Percentiles rank a stretch among this genome's conserved stretches.
phyloP scores from a whole-genome alignment of 2,888 invertebrate genomes.

The Calephelis perditalis region DNA sequence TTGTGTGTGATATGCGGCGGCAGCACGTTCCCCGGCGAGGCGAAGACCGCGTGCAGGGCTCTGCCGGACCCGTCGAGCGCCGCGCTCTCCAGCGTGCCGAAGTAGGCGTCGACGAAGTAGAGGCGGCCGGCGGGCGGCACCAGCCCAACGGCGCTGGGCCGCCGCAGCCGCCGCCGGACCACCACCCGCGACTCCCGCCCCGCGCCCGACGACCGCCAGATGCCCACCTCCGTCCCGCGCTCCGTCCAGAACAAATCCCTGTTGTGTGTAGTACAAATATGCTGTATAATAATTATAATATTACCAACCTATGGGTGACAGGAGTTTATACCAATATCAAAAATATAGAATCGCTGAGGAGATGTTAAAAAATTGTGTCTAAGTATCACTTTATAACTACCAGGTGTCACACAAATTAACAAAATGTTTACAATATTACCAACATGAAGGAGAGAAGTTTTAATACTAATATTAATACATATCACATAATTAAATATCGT shows the following conservation, averaged over 20 bases:
- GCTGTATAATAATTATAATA: too few relatives aligned
- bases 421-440: too few relatives aligned
- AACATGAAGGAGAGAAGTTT: too few relatives aligned
- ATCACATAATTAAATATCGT: too few relatives aligned
- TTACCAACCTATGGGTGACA: too few relatives aligned
- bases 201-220: constrained; percentile 80
- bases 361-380: too few relatives aligned
- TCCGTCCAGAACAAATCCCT: constrained; percentile 87
- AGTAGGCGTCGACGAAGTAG: constrained; percentile 92
- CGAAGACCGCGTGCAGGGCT: constrained; percentile 44
- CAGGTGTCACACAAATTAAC: too few relatives aligned
- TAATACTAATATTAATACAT: too few relatives aligned
- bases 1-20: constrained; percentile 21
- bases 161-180: constrained; percentile 80
- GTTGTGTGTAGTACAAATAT: constrained; percentile 13
- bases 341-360: too few relatives aligned
- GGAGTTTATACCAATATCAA: too few relatives aligned
- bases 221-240: constrained; percentile 80
- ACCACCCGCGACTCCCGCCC: constrained; percentile 76
- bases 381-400: too few relatives aligned
- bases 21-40: constrained; percentile 30
- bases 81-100: constrained; percentile 83
- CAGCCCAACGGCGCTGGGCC: constrained; percentile 87
- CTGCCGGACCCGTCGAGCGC: constrained; percentile 83
- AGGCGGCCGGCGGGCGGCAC: constrained; percentile 85